Percentiles rank a stretch among this genome's conserved stretches.
These are phyloP conservation scores for Tubulanus polymorphus DNA, from an alignment of 2,888 invertebrate species.

Conservation along the genomic window DNA sequence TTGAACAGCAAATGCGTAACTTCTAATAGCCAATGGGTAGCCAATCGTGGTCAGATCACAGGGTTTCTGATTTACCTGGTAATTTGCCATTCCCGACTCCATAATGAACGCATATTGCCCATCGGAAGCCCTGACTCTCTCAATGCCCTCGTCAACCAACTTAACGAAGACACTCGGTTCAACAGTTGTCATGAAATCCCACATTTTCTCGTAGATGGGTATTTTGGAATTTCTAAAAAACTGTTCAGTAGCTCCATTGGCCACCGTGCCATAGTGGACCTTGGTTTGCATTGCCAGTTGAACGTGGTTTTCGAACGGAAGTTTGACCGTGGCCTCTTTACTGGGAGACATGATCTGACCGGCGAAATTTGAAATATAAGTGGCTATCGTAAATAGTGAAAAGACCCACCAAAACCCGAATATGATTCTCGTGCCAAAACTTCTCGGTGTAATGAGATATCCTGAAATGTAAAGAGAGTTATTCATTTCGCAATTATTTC, in stretches of 20 bases:
- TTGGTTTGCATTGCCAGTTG: conserved; percentile 27
- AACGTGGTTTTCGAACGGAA: conserved; percentile 19
- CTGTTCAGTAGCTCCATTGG: conserved; percentile 23
- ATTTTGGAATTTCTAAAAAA: conserved; percentile 22
- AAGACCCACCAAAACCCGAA: conserved; percentile 38
- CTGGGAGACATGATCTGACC: not conserved
- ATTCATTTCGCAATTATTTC: too few species aligned
- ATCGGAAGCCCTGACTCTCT: conserved; percentile 17
- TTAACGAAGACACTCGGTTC: conserved; percentile 5
- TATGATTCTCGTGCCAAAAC: conserved; percentile 32
- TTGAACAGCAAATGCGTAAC: conserved; percentile 26
- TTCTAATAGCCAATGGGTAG: conserved; percentile 18
- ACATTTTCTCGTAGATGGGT: conserved; percentile 12
- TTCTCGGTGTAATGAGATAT: conserved; percentile 27
- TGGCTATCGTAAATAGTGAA: conserved; percentile 28
- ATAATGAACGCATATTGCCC: conserved; percentile 31
- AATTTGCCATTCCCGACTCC: conserved; percentile 36
- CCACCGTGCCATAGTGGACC: conserved; percentile 24
- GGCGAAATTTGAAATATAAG: conserved; percentile 35
- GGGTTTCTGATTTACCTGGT: conserved; percentile 23
- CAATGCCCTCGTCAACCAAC: conserved; percentile 21
- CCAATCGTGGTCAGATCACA: conserved; percentile 36
- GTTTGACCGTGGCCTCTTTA: conserved; percentile 8
- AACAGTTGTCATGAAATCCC: conserved; percentile 1
- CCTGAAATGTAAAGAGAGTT: conserved; percentile 8